These are phyloP conservation scores for Porites divaricata DNA, from an alignment of 92 coral and sea anemone species.

Conservation along the genomic window DNA sequence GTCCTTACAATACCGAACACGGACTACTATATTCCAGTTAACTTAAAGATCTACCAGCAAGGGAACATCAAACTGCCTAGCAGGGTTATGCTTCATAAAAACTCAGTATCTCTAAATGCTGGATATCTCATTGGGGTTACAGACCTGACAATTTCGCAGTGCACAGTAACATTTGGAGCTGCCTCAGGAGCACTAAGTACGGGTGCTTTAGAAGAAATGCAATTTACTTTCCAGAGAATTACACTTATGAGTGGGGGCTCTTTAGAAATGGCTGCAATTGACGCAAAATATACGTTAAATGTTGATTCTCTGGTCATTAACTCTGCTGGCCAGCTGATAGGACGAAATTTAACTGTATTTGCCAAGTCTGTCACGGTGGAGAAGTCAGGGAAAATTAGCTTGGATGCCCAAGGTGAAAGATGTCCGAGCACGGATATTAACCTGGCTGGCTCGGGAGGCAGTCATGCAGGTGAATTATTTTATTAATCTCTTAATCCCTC, in stretches of 20 bases:
- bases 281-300: slow-evolving; percentile 46
- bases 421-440: slow-evolving; percentile 64
- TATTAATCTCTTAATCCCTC: not conserved
- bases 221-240: slow-evolving; percentile 73
- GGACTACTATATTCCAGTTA: slow-evolving; percentile 80
- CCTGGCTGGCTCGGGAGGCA: slow-evolving; percentile 91
- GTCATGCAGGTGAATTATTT: slow-evolving; percentile 61
- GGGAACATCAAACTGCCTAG: slow-evolving; percentile 79
- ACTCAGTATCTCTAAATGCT: slow-evolving; percentile 73
- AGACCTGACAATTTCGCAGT: slow-evolving; percentile 84
- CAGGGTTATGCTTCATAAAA: slow-evolving; percentile 80
- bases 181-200: slow-evolving; percentile 71
- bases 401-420: slow-evolving; percentile 81
- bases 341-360: slow-evolving; percentile 58
- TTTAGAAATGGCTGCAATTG: slow-evolving; percentile 55
- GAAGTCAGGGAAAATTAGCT: slow-evolving; percentile 69
- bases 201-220: slow-evolving; percentile 60
- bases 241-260: slow-evolving; percentile 71
- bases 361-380: slow-evolving; percentile 68
- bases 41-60: slow-evolving; percentile 69
- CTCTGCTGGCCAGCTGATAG: slow-evolving; percentile 77
- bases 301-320: slow-evolving; percentile 62
- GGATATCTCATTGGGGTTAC: slow-evolving; percentile 87
- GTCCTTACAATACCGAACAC: slow-evolving; percentile 68
- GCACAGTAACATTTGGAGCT: slow-evolving; percentile 78